These are phyloP conservation scores for Venustoraphidia nigricollis DNA, from an alignment of 2,888 invertebrate species.

Conservation along the genomic window DNA sequence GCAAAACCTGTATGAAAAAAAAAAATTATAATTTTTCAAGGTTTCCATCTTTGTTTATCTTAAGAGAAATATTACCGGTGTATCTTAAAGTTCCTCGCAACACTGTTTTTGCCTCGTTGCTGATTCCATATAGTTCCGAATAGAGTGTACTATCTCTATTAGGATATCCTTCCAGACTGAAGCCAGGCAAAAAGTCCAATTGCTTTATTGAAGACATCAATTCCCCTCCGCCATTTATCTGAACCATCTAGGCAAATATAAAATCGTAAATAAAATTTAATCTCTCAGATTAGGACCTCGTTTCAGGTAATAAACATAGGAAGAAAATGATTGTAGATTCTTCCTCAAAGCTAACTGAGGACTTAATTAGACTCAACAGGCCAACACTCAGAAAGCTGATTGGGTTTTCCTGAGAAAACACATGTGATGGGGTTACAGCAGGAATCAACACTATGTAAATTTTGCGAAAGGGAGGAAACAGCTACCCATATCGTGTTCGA, in stretches of 20 bases:
- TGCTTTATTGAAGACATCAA: constrained; percentile 68
- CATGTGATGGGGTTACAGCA: no score
- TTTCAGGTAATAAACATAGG: no score
- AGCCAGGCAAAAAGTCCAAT: constrained; percentile 88
- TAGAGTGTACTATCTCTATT: constrained; percentile 92
- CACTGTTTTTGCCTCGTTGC: constrained; percentile 69
- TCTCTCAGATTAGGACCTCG: no score
- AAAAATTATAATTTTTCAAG: not conserved
- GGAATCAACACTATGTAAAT: no score
- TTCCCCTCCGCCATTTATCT: constrained; percentile 78
- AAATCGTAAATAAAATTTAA: no score
- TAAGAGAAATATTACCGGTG: constrained; percentile 32
- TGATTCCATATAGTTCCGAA: constrained; percentile 72
- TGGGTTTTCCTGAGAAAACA: no score
- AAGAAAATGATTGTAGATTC: no score
- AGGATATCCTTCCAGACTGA: constrained; percentile 91
- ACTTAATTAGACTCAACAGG: no score
- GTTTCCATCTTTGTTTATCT: not conserved
- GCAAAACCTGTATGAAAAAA: constrained; percentile 50
- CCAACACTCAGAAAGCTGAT: no score
- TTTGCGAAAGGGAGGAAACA: no score
- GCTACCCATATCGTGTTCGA: no score
- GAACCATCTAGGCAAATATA: constrained; percentile 46
- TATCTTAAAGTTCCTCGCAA: constrained; percentile 89
- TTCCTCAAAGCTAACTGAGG: no score